Evolutionary conservation across 1,140 invertebrate genomes (phyloP).

Genomic region (Aphelinus certus): DNA sequence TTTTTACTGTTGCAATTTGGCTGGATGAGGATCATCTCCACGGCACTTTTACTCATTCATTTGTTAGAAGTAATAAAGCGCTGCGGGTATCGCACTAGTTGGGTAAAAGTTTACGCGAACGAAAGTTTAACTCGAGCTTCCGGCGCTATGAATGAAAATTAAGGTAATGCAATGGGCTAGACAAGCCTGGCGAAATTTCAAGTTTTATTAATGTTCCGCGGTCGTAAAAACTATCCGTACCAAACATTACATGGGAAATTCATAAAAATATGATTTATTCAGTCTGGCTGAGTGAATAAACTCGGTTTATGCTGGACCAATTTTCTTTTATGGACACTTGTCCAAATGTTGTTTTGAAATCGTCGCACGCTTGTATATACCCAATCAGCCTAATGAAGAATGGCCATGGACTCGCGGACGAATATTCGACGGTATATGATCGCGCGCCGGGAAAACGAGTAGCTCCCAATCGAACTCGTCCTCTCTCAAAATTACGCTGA

Average conservation of each 20-base stretch:
- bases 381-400: not conserved
- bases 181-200: conserved; percentile 20
- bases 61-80: conserved; percentile 32
- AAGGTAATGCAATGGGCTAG: conserved; percentile 26
- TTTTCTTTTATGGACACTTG: not conserved
- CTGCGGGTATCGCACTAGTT: conserved; percentile 19
- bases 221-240: not conserved
- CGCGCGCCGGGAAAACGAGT: too few species aligned
- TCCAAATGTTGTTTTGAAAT: not conserved
- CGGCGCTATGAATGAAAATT: conserved; percentile 37
- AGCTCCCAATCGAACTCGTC: too few species aligned
- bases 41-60: not conserved
- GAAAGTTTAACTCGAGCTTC: conserved; percentile 25
- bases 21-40: too few species aligned
- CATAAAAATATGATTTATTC: not conserved
- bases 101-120: conserved; percentile 33
- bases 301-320: not conserved
- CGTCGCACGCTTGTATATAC: not conserved
- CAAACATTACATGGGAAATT: conserved; percentile 14
- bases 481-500: too few species aligned
- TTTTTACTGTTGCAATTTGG: too few species aligned
- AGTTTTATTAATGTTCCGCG: conserved; percentile 27
- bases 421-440: too few species aligned
- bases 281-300: not conserved
- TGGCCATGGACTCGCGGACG: not conserved